Percentiles rank a stretch among this genome's conserved stretches.
These are phyloP conservation scores for Mormyrops attenuatus DNA, from an alignment of 2,797 vertebrate species.

Conservation along the genomic window DNA sequence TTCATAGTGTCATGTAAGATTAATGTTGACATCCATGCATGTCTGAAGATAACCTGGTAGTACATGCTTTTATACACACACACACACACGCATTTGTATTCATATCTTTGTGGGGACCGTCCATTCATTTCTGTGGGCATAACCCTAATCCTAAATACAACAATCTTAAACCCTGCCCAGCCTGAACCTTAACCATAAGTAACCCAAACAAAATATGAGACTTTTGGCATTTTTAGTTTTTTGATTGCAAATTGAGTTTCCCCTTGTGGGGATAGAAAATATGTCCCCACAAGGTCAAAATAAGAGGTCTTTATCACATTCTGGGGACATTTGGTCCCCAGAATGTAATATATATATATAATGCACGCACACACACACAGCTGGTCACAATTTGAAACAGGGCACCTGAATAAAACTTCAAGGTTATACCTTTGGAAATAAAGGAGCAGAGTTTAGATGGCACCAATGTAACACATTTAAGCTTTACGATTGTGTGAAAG, in stretches of 20 bases:
- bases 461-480: constrained; percentile 67
- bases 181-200: too few relatives aligned
- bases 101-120: background rate
- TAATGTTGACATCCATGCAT: background rate
- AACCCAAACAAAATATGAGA: too few relatives aligned
- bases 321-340: too few relatives aligned
- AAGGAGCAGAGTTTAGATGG: constrained; percentile 62
- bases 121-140: background rate
- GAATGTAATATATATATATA: background rate
- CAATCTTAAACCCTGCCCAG: too few relatives aligned
- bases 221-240: too few relatives aligned
- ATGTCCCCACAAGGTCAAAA: background rate
- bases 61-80: background rate
- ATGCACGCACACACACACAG: background rate
- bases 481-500: constrained; percentile 36
- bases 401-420: constrained; percentile 41
- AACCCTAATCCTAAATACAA: too few relatives aligned
- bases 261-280: background rate
- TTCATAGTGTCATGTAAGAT: background rate
- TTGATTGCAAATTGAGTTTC: background rate
- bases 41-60: background rate
- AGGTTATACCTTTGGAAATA: constrained; percentile 68
- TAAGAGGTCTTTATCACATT: background rate
- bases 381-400: constrained; percentile 35
- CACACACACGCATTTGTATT: background rate